These are phyloP conservation scores for Triops longicaudatus DNA, from an alignment of 1,140 invertebrate species.

Conservation along the genomic window DNA sequence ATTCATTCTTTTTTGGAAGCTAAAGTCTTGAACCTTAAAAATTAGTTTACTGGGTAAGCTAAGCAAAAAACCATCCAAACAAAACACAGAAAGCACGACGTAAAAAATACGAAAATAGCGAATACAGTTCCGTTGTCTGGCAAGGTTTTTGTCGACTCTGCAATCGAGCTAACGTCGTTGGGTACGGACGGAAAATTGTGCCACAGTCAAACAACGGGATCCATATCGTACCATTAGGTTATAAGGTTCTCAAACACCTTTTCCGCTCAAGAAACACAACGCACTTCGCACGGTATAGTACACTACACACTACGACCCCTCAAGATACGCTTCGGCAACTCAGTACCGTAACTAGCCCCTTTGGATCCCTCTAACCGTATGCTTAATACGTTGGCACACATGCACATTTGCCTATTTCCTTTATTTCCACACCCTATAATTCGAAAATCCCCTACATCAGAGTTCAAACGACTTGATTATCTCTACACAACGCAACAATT, in stretches of 20 bases:
- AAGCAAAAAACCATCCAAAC: no score
- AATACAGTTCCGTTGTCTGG: background rate
- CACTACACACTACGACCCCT: background rate
- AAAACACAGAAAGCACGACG: background rate
- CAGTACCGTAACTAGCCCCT: background rate
- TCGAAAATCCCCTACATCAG: no score
- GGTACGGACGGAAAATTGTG: background rate
- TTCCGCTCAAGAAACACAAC: background rate
- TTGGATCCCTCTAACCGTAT: no score
- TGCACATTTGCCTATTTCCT: no score
- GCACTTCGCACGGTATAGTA: background rate
- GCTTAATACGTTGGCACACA: no score
- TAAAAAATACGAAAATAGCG: background rate
- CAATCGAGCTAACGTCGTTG: background rate
- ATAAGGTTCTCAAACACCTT: background rate
- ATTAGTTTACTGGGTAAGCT: no score
- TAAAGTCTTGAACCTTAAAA: no score
- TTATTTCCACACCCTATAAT: no score
- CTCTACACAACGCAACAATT: background rate
- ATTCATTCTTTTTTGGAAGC: no score
- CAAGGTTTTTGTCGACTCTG: background rate
- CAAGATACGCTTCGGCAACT: background rate
- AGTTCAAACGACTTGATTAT: no score
- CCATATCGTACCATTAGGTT: background rate
- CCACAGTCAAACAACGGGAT: slow-evolving; percentile 1